Conservation (phyloP, 1,140 invertebrate genomes). For the Dolichoris vasculosae region DNA sequence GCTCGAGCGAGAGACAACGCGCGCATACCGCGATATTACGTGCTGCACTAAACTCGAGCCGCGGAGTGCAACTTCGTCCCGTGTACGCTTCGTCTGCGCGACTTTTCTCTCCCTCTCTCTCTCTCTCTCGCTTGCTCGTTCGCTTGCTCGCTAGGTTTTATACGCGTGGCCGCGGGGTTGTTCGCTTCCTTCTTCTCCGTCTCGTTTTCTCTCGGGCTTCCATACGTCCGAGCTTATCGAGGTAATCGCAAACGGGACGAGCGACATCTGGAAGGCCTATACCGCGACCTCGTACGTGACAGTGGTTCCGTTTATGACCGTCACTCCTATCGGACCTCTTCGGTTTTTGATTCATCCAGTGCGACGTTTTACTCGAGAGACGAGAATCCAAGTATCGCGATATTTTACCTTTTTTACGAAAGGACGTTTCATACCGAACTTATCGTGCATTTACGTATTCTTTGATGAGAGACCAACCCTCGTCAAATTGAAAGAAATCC, state of each 20-base stretch:
- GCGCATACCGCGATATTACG: constrained; percentile 11
- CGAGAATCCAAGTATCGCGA: no score
- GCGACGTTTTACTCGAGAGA: background rate
- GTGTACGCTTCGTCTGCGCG: constrained; percentile 10
- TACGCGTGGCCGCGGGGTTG: background rate
- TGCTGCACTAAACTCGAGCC: background rate
- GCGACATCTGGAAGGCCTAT: constrained; percentile 9
- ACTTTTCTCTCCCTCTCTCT: background rate
- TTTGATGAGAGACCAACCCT: no score
- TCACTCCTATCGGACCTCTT: background rate
- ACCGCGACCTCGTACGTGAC: background rate
- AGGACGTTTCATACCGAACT: no score
- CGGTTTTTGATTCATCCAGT: background rate
- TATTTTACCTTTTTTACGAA: no score
- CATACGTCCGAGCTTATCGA: background rate
- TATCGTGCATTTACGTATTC: no score
- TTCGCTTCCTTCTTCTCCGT: background rate
- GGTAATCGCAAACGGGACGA: background rate
- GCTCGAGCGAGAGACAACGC: background rate
- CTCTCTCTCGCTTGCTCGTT: background rate
- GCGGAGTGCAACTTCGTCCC: constrained; percentile 4
- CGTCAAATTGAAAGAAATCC: no score
- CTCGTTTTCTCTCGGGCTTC: background rate
- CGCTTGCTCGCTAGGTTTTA: background rate
- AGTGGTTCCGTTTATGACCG: background rate